phyloP scores from a whole-genome alignment of 2,797 vertebrate species.

The Adrianichthys oophorus region DNA sequence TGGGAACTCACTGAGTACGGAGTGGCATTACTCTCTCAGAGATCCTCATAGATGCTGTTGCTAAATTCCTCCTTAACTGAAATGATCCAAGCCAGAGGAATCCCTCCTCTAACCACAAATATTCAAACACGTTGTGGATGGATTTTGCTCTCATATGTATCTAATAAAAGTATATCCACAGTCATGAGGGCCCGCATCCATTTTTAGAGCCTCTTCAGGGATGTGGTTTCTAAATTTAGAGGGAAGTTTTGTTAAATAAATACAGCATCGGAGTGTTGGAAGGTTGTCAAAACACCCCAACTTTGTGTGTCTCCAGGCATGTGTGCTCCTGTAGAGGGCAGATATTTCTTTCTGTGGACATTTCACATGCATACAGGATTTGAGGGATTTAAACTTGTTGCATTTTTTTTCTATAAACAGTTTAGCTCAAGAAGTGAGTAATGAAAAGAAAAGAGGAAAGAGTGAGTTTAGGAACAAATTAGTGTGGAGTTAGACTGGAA shows the following conservation, averaged over 20 bases:
- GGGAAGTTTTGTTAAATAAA: conserved; percentile 65
- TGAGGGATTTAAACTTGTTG: conserved; percentile 38
- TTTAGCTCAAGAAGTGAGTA: conserved; percentile 2
- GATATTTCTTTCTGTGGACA: conserved; percentile 30
- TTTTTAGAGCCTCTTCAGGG: conserved; percentile 55
- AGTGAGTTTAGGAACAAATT: not conserved
- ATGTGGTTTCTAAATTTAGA: conserved; percentile 61
- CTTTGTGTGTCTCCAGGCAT: conserved; percentile 38
- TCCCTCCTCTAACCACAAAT: conserved; percentile 22
- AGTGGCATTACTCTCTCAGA: not conserved
- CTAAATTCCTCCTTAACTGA: conserved; percentile 12
- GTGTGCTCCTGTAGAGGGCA: conserved; percentile 21
- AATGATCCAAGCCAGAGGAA: conserved; percentile 32
- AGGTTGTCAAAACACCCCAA: conserved; percentile 46
- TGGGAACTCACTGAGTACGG: not conserved
- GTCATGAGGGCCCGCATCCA: conserved; percentile 31
- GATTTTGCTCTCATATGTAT: conserved; percentile 8
- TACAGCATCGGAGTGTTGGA: conserved; percentile 43
- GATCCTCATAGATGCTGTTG: conserved; percentile 2
- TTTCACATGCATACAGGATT: not conserved
- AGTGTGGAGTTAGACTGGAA: not conserved
- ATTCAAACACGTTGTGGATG: conserved; percentile 14
- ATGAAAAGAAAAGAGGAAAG: conserved; percentile 14
- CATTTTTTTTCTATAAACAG: conserved; percentile 30
- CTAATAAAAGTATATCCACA: conserved; percentile 17